A percentile compares a stretch with the other conserved stretches of the same genome.
Conservation (phyloP, 2,113 vertebrate species). For the Apus apus region DNA sequence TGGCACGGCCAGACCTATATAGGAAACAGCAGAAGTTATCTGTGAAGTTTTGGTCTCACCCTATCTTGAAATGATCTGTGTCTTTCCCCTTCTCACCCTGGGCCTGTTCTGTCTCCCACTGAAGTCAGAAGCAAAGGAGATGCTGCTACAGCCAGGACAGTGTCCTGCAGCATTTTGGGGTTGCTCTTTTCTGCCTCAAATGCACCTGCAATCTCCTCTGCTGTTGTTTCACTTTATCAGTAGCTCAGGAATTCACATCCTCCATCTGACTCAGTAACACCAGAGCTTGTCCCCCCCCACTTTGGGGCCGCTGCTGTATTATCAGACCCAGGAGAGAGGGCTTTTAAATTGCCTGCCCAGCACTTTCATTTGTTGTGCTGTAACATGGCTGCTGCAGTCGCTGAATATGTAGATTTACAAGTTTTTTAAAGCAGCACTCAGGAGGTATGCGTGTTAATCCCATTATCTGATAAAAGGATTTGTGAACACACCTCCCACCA, state of each 20-base stretch:
- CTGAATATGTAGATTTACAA: slow-evolving; percentile 69
- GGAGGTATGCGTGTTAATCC: slow-evolving; percentile 66
- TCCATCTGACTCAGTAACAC: not conserved
- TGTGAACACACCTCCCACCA: slow-evolving; percentile 64
- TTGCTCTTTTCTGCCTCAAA: not conserved
- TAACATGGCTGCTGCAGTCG: slow-evolving; percentile 27
- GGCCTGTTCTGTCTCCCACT: not conserved
- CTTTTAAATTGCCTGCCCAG: slow-evolving; percentile 49
- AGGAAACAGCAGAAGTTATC: not conserved
- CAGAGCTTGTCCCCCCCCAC: not conserved
- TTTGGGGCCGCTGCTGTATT: not conserved
- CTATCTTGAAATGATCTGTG: not conserved
- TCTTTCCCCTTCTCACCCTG: not conserved
- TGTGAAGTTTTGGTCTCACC: not conserved
- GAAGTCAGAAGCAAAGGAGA: not conserved
- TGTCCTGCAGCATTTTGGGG: not conserved
- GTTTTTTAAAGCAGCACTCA: slow-evolving; percentile 46
- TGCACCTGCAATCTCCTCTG: not conserved
- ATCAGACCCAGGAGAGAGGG: not conserved
- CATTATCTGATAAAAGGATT: slow-evolving; percentile 79
- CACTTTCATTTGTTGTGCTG: slow-evolving; percentile 63
- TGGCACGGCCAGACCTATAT: not conserved
- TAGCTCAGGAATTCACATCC: not conserved
- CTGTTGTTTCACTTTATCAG: not conserved
- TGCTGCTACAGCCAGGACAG: not conserved